Evolutionary conservation across 2,797 vertebrate species (phyloP), one percentile per base, ranked within the genome.

Genomic region (Microchirus variegatus): DNA sequence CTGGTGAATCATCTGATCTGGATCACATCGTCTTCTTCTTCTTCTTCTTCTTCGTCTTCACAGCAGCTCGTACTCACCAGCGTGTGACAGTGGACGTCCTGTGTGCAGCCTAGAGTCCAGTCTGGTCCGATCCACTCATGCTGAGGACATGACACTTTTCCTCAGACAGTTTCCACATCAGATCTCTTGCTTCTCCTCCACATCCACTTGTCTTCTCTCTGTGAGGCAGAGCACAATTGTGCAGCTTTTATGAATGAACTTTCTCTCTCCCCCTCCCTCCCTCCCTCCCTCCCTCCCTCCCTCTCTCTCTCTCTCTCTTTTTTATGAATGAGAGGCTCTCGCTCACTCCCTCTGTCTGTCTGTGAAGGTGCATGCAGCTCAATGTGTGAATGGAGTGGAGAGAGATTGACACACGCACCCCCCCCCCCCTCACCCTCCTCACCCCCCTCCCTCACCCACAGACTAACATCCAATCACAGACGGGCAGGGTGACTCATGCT

Each of bases 201-300:
- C 58, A 38, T 72, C 54, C 76, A 78, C 83, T 77, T 75, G 72
- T 9, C 49, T 72, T 74, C 49, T 47, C 71, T 67, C 18, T 71
- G 55, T 77, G 67, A 59, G 53, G 52, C 52, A 31, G 59, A 53
- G 64, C 81, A 75, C 68, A 77, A 77, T 31, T 31, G 31, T 88
- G 90, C 91, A 82, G 90, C 84, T 91, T 95, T 95, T 91, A 94
- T 96, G 95, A 96, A 96, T 96, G 94, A 95, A 96, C 93, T 94
- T 91, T 87, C 77, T 88, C 56, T 84, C 75, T 50, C 56, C 12
- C 41, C 12, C 11, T 63, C 63, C 65, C 59, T 50, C 31, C 8
- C 31, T 31, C 31, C 31, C 31, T 22, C 69, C 77, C 73, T 69
- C 15, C 4, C 15, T 56, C 70, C 84, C 72, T 74, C 57, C 72